Percentiles rank a stretch among this genome's conserved stretches.
Conservation (phyloP, 1,140 invertebrate genomes). For the Thaumetopoea pityocampa region DNA sequence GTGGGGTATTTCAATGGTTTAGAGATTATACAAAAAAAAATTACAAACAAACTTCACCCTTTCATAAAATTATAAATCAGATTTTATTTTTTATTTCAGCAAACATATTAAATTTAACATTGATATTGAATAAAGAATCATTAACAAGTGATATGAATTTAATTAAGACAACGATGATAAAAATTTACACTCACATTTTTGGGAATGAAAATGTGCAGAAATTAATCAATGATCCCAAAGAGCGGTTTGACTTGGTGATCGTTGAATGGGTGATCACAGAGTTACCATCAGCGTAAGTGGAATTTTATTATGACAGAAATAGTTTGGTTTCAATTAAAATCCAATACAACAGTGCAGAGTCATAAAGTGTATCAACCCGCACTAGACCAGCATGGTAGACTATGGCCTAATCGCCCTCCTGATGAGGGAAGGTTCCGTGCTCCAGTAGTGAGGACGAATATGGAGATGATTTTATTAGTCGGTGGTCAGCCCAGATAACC, state of each 20-base stretch:
- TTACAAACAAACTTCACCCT: not conserved
- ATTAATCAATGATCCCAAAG: slow-evolving; percentile 27
- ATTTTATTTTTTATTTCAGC: slow-evolving; percentile 1
- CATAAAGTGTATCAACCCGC: too few species aligned
- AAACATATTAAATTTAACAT: slow-evolving; percentile 7
- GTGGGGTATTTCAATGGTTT: too few species aligned
- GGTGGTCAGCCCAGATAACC: too few species aligned
- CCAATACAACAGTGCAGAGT: too few species aligned
- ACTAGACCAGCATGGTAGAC: too few species aligned
- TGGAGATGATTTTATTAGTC: too few species aligned
- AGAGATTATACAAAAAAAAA: not conserved
- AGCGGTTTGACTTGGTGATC: slow-evolving; percentile 34
- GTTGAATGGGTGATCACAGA: slow-evolving; percentile 39
- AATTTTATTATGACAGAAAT: not conserved
- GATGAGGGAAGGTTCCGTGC: too few species aligned
- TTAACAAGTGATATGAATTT: not conserved
- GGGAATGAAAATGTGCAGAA: slow-evolving; percentile 23
- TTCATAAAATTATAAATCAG: not conserved
- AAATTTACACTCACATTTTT: slow-evolving; percentile 7
- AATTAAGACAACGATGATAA: slow-evolving; percentile 5
- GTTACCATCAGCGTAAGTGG: slow-evolving; percentile 27
- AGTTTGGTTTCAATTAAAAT: too few species aligned
- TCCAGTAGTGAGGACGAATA: too few species aligned
- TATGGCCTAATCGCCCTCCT: too few species aligned
- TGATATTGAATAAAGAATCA: slow-evolving; percentile 13